Percentiles rank a stretch among this genome's conserved stretches.
Conservation (phyloP, 1,140 invertebrate genomes). For the Copidosoma floridanum region DNA sequence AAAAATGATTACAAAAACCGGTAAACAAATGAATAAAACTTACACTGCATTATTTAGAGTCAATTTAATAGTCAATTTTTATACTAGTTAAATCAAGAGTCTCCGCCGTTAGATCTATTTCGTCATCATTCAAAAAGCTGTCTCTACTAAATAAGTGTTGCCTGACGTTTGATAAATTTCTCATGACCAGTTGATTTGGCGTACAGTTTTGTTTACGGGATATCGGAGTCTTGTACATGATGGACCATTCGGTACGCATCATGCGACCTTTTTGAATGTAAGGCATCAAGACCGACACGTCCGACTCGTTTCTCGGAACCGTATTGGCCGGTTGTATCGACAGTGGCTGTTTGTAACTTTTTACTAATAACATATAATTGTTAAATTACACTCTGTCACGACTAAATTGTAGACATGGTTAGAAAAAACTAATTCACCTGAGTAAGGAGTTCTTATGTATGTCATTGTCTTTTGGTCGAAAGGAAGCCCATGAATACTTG, state of each 20-base stretch:
- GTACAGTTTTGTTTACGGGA: slow-evolving; percentile 26
- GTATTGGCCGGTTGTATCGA: slow-evolving; percentile 50
- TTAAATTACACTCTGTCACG: not conserved
- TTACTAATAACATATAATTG: slow-evolving; percentile 37
- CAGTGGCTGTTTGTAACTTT: slow-evolving; percentile 46
- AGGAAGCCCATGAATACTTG: slow-evolving; percentile 33
- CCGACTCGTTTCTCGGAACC: slow-evolving; percentile 33
- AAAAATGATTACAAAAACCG: slow-evolving; percentile 6
- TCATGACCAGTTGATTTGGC: slow-evolving; percentile 29
- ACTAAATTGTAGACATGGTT: too few relatives aligned
- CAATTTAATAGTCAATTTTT: slow-evolving; percentile 4
- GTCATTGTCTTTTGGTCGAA: slow-evolving; percentile 36
- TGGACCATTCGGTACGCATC: slow-evolving; percentile 47
- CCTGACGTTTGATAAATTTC: slow-evolving; percentile 43
- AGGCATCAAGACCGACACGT: slow-evolving; percentile 47
- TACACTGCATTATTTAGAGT: not conserved
- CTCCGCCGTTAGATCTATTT: slow-evolving; percentile 39
- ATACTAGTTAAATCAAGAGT: slow-evolving; percentile 50
- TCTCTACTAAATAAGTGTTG: slow-evolving; percentile 54
- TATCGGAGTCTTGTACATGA: slow-evolving; percentile 52
- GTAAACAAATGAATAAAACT: too few relatives aligned
- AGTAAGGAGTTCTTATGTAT: slow-evolving; percentile 52
- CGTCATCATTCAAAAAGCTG: slow-evolving; percentile 38
- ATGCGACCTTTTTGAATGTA: slow-evolving; percentile 49
- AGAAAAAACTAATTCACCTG: slow-evolving; percentile 44